Evolutionary conservation across 2,888 invertebrate genomes (phyloP), one percentile per base, ranked within the genome.

Genomic region (Eilema caniola): DNA sequence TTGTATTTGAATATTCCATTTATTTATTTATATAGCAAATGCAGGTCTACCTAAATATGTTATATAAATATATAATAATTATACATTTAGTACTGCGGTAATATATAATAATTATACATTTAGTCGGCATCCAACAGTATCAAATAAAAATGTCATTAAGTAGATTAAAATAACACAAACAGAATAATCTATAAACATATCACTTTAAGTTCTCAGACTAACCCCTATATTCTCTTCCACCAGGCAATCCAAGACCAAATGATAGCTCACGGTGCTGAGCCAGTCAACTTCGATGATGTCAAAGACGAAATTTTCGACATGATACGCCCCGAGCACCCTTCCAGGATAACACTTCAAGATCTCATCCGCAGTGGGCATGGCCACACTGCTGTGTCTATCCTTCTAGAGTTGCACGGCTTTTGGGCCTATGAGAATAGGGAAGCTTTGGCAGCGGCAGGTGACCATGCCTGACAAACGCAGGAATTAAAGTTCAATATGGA

Each of bases 291-390:
- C 90, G 97, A 98, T 82, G 99, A 99, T 93, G 98, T 99, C 0
- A 99, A 99, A 90, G 99, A 99, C 95, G 99, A 99, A 94, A 98
- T 99, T 81, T 99, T 99, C 95, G 99, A 99, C 94, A 99, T 99
- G 99, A 98, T 99, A 1, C 97, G 98, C 76, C 99, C 99, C 0
- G 96, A 96, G 72, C 97, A 99, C 90, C 97, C 98, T 0, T 95
- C 96, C 14, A 96, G 97, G 88, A 99, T 99, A 79, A 99, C 98
- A 0, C 93, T 99, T 4, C 97, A 85, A 82, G 99, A 99, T 95
- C 96, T 99, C 68, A 96, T 98, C 64, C 95, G 85, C 83, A 98
- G 98, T 92, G 98, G 98, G 0, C 98, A 98, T 92, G 99, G 99
- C 0, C 99, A 98, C 85, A 99, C 98, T 0, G 98, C 99, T 73